Base-by-base conservation (phyloP, 2,797 vertebrate genomes). In the Alectoris magna region DNA sequence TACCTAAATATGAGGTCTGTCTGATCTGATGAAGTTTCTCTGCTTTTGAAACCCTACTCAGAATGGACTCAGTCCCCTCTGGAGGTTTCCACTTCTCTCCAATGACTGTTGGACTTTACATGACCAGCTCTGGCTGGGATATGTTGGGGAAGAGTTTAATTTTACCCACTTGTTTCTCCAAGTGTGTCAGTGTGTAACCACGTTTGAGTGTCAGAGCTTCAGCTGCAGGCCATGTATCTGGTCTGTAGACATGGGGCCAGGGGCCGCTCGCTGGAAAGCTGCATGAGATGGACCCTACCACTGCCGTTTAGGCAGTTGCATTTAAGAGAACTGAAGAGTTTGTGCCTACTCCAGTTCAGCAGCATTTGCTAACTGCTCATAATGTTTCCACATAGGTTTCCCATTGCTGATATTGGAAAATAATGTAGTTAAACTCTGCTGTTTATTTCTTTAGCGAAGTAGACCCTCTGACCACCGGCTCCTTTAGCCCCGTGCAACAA, bases 401-500 rank as follows among this genome's bases (percentile, higher is more conserved):
- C 70, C 70, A 21, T 31, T 84, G 69, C 93, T 82, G 89, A 44
- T 73, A 87, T 91, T 91, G 80, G 83, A 90, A 72, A 92, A 86
- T 41, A 82, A 69, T 24, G 77, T 39, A 29, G 55, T 84, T 75
- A 82, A 95, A 87, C 78, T 87, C 79, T 53, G 78, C 48, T 90
- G 87, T 95, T 95, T 96, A 95, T 96, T 96, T 96, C 80, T 87
- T 58, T 71, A 96, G 62, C 78, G 91, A 73, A 91, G 48, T 11
- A 94, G 77, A 88, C 68, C 81, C 90, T 85, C 88, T 95, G 94
- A 93, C 82, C 89, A 95, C 83, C 75, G 72, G 79, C 75, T 81
- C 76, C 88, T 95, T 76, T 26, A 93, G 91, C 75, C 88, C 80
- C 68, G 87, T 96, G 87, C 87, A 94, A 96, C 96, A 94, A 97